These are phyloP conservation scores for Oegoconia quadripuncta DNA, from an alignment of 2,888 invertebrate species.

Conservation along the genomic window DNA sequence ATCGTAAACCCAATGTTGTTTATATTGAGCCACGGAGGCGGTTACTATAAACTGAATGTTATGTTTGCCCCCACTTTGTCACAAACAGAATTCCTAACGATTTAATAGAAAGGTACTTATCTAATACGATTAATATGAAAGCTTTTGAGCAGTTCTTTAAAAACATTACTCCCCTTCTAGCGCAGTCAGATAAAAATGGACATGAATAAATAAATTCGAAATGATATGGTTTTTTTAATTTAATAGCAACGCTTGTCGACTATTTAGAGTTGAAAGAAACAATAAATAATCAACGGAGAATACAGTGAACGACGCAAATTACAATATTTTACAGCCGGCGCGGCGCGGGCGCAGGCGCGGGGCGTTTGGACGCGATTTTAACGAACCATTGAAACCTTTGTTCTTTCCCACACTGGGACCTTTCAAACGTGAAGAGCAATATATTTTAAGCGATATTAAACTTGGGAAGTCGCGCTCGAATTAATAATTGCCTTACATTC, in stretches of 20 bases:
- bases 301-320: constrained; percentile 42
- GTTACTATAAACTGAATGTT: too few relatives aligned
- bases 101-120: too few relatives aligned
- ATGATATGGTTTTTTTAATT: too few relatives aligned
- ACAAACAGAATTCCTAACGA: too few relatives aligned
- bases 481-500: constrained; percentile 67
- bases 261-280: constrained; percentile 5
- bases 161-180: too few relatives aligned
- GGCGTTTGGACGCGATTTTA: constrained; percentile 39
- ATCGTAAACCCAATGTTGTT: too few relatives aligned
- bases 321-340: constrained; percentile 34
- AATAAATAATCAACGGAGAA: constrained; percentile 42
- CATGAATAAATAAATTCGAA: too few relatives aligned
- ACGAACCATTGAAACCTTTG: constrained; percentile 69
- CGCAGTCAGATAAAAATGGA: too few relatives aligned
- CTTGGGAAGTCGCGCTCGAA: constrained; percentile 44
- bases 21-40: too few relatives aligned
- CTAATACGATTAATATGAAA: too few relatives aligned
- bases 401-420: constrained; percentile 32
- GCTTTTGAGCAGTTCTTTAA: too few relatives aligned
- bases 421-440: constrained; percentile 43
- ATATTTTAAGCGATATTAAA: constrained; percentile 47
- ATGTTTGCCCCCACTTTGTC: too few relatives aligned
- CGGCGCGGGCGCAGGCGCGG: constrained; percentile 22
- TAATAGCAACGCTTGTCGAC: background rate